A percentile compares a stretch with the other conserved stretches of the same genome.
Evolutionary conservation across 2,113 vertebrate species (phyloP).

Genomic region (Oenanthe melanoleuca): DNA sequence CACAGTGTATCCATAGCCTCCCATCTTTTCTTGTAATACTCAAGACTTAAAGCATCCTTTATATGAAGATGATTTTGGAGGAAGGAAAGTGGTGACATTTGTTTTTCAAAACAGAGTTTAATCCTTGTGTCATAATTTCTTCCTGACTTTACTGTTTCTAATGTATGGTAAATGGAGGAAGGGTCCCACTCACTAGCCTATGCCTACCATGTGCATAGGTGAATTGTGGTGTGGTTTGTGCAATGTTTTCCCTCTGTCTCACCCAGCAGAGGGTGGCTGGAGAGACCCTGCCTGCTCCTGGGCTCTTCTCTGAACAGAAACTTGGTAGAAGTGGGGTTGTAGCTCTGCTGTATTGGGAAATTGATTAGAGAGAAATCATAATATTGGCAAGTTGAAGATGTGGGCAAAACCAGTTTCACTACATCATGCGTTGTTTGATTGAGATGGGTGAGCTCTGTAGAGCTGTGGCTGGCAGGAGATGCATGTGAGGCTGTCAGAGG

Average conservation of each 20-base stretch:
- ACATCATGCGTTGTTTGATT: not conserved
- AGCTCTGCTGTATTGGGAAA: not conserved
- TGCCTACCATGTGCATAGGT: accelerated
- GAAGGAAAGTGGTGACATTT: not conserved
- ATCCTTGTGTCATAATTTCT: not conserved
- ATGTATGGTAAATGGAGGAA: not conserved
- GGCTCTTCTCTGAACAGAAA: not conserved
- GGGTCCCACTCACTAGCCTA: not conserved
- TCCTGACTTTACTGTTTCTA: not conserved
- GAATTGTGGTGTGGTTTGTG: not conserved
- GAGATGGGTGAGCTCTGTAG: not conserved
- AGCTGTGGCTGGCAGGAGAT: not conserved
- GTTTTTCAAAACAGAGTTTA: not conserved
- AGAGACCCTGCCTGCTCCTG: not conserved
- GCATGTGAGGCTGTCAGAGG: not conserved
- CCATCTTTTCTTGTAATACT: not conserved
- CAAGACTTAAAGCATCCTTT: not conserved
- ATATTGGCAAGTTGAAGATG: accelerated
- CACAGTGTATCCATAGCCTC: not conserved
- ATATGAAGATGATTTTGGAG: not conserved
- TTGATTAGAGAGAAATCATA: accelerated
- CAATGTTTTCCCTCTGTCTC: accelerated
- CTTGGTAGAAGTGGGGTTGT: accelerated
- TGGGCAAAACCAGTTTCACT: not conserved
- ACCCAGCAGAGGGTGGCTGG: not conserved